phyloP scores from a whole-genome alignment of 2,888 invertebrate genomes.

The Cyrtodaria siliqua region DNA sequence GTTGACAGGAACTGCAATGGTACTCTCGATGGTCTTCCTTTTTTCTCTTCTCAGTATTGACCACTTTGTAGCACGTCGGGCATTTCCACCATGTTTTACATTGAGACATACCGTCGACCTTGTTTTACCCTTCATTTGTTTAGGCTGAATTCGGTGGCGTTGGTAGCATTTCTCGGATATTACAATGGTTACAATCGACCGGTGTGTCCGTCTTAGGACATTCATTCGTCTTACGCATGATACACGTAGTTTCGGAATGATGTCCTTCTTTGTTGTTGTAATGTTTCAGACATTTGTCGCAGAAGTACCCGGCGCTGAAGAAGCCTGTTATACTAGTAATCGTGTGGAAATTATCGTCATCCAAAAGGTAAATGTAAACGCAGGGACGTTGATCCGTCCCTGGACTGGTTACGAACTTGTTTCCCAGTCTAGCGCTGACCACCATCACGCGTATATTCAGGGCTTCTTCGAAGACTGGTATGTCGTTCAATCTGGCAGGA shows the following conservation, averaged over 20 bases:
- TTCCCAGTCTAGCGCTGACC: constrained; percentile 29
- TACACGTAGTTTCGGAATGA: constrained; percentile 19
- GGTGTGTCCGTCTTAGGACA: constrained; percentile 25
- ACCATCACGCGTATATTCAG: constrained; percentile 23
- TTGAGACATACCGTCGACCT: constrained; percentile 19
- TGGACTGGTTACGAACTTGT: constrained; percentile 29
- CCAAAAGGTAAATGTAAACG: constrained; percentile 42
- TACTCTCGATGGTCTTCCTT: constrained; percentile 37
- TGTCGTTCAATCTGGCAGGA: constrained; percentile 25
- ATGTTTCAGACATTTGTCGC: constrained; percentile 24
- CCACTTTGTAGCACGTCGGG: constrained; percentile 30
- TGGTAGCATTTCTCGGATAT: constrained; percentile 25
- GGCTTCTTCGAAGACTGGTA: too few species aligned
- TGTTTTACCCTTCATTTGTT: constrained; percentile 15
- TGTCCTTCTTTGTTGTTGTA: constrained; percentile 20
- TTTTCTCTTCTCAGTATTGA: constrained; percentile 15
- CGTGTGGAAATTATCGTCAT: constrained; percentile 35
- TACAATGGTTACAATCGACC: constrained; percentile 26
- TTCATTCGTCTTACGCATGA: constrained; percentile 19
- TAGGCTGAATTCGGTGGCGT: constrained; percentile 7
- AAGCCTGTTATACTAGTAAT: constrained; percentile 37
- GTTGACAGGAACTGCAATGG: constrained; percentile 15
- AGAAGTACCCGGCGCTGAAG: constrained; percentile 31
- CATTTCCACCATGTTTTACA: constrained; percentile 42
- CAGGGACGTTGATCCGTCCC: constrained; percentile 32